Evolutionary conservation across 2,888 invertebrate genomes (phyloP).

Genomic region (Thymelicus acteon): DNA sequence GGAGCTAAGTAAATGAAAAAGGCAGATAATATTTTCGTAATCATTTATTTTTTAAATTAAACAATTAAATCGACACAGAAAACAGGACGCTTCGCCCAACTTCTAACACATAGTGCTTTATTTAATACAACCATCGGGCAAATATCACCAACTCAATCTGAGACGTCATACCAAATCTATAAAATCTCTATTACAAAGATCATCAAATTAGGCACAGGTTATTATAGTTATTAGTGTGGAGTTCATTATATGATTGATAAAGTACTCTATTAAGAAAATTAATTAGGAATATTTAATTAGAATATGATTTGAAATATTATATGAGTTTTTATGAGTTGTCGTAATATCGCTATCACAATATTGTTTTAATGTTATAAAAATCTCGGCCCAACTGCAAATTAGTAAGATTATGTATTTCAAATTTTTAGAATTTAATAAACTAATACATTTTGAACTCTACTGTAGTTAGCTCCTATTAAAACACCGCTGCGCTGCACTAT

Average conservation of each 20-base stretch:
- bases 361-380: no score
- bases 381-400: no score
- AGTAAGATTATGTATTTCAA: no score
- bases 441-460: no score
- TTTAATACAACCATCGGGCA: constrained; percentile 30
- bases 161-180: constrained; percentile 12
- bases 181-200: constrained; percentile 13
- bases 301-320: no score
- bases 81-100: constrained; percentile 27
- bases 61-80: constrained; percentile 30
- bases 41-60: constrained; percentile 35
- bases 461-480: no score
- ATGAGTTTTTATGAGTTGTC: no score
- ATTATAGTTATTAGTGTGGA: background rate
- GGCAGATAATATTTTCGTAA: constrained; percentile 19
- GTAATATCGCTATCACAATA: background rate
- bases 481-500: no score
- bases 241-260: background rate
- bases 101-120: constrained; percentile 12
- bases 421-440: no score
- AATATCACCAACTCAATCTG: constrained; percentile 27
- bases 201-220: background rate
- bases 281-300: background rate
- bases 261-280: background rate
- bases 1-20: background rate